Evolutionary conservation across 2,113 vertebrate species (phyloP).

Genomic region (Clarias macrocephalus): DNA sequence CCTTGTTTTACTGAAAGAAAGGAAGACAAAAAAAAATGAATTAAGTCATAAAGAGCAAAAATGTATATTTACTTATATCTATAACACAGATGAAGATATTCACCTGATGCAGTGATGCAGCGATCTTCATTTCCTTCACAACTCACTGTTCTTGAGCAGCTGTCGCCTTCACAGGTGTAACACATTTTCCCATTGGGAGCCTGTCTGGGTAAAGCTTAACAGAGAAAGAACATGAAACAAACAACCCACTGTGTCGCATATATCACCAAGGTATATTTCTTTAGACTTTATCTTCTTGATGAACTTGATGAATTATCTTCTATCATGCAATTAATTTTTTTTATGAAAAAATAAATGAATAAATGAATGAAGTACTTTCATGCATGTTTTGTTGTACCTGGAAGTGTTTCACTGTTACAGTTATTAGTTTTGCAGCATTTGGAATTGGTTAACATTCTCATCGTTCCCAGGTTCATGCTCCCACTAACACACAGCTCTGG

Average conservation of each 20-base stretch:
- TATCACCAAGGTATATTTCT: no score
- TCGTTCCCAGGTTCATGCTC: not conserved
- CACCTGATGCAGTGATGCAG: conserved; percentile 42
- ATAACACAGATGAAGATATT: not conserved
- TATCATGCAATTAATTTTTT: no score
- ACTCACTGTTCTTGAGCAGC: conserved; percentile 35
- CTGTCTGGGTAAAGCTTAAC: not conserved
- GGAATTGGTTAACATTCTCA: rapidly evolving
- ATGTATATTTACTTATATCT: no score
- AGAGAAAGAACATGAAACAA: not conserved
- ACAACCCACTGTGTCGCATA: not conserved
- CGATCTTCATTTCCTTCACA: conserved; percentile 57
- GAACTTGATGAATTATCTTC: no score
- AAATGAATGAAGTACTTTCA: not conserved
- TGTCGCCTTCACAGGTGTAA: conserved; percentile 40
- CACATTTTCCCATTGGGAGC: conserved; percentile 61
- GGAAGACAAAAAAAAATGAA: no score
- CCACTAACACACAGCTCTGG: not conserved
- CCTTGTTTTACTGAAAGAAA: not conserved
- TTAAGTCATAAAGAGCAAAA: not conserved
- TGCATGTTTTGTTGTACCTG: conserved; percentile 8
- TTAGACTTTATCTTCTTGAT: no score
- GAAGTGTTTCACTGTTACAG: not conserved
- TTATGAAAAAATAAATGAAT: no score
- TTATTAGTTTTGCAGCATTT: conserved; percentile 26